A percentile compares a stretch with the other conserved stretches of the same genome.
phyloP scores from a whole-genome alignment of 2,888 invertebrate species.

The Cantharis lateralis region DNA sequence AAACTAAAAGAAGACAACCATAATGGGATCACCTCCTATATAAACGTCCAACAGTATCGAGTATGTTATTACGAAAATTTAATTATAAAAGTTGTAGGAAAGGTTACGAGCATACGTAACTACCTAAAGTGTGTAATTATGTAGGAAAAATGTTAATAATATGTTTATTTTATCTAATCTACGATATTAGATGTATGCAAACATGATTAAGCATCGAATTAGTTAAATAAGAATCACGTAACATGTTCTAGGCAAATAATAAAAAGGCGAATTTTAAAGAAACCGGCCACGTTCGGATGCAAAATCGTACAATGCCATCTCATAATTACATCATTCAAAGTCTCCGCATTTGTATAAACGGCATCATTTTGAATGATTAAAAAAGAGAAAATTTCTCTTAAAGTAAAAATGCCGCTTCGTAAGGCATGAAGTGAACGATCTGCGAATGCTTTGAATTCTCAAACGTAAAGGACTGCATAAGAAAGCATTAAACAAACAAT shows the following conservation, averaged over 20 bases:
- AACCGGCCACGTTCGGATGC: background rate
- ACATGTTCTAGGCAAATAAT: background rate
- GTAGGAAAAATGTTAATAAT: background rate
- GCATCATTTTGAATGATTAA: slow-evolving; percentile 22
- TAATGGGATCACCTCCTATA: background rate
- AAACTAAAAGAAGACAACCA: background rate
- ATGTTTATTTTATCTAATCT: background rate
- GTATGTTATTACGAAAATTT: background rate
- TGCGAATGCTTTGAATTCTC: slow-evolving; percentile 30
- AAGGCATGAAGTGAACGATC: slow-evolving; percentile 25
- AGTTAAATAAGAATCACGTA: background rate
- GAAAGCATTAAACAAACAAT: slow-evolving; percentile 54
- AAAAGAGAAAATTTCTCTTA: slow-evolving; percentile 12
- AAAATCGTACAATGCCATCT: background rate
- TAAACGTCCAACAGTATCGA: background rate
- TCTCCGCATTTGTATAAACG: slow-evolving; percentile 13
- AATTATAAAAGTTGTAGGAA: background rate
- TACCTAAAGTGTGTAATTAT: background rate
- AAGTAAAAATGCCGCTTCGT: slow-evolving; percentile 14
- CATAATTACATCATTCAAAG: slow-evolving; percentile 13
- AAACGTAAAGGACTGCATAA: slow-evolving; percentile 47
- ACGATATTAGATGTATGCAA: background rate
- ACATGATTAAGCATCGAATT: background rate
- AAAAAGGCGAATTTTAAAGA: background rate
- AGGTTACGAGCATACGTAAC: background rate